Percentiles rank a stretch among this genome's conserved stretches.
phyloP scores from a whole-genome alignment of 35 echinoderm and acorn worm genomes.

The Stichopus chloronotus region DNA sequence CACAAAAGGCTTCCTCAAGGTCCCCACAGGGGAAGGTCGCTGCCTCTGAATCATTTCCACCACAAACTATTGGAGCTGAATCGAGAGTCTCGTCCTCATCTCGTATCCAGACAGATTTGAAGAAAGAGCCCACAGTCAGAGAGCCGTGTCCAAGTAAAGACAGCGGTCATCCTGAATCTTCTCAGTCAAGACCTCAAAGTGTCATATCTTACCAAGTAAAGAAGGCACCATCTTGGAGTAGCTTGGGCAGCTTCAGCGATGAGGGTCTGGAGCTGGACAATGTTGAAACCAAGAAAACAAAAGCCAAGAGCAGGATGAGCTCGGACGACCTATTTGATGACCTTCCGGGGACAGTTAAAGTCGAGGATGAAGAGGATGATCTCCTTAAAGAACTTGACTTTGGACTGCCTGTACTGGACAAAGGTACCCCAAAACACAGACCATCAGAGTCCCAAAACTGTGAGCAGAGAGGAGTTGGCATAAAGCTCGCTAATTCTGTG shows the following conservation, averaged over 20 bases:
- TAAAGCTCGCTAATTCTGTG: slow-evolving; percentile 79
- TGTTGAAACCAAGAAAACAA: slow-evolving; percentile 57
- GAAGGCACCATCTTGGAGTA: slow-evolving; percentile 75
- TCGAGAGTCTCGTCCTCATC: slow-evolving; percentile 19
- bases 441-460: background rate
- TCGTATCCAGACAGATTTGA: background rate
- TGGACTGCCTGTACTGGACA: slow-evolving; percentile 80
- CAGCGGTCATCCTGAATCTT: slow-evolving; percentile 78
- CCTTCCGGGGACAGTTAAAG: slow-evolving; percentile 54
- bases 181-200: slow-evolving; percentile 64
- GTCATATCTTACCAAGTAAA: slow-evolving; percentile 54
- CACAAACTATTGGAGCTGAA: background rate
- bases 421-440: slow-evolving; percentile 34
- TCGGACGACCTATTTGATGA: slow-evolving; percentile 25
- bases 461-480: slow-evolving; percentile 31
- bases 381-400: slow-evolving; percentile 84
- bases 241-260: slow-evolving; percentile 85
- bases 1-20: slow-evolving; percentile 19
- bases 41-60: background rate
- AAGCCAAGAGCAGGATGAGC: background rate
- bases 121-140: background rate
- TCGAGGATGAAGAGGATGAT: slow-evolving; percentile 76
- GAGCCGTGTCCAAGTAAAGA: slow-evolving; percentile 71
- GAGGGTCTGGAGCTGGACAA: slow-evolving; percentile 77
- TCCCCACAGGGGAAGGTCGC: background rate